Conservation (phyloP, 2,888 invertebrate species). For the Deilephila porcellus region DNA sequence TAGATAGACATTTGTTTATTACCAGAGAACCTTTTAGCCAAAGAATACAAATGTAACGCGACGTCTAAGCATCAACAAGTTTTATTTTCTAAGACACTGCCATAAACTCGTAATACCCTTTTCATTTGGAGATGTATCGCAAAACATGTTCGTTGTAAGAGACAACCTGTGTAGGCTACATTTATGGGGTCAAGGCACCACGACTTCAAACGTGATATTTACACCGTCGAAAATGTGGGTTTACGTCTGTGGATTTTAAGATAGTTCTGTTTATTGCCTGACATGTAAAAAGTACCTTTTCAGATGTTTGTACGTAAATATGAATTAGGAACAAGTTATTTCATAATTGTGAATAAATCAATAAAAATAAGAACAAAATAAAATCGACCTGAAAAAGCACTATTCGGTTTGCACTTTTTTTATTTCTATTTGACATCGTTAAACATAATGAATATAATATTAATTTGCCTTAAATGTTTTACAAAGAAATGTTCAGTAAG, state of each 20-base stretch:
- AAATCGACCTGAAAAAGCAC: too few species aligned
- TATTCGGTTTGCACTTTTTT: too few species aligned
- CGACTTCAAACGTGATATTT: conserved; percentile 2
- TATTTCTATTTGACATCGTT: too few species aligned
- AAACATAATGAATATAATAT: too few species aligned
- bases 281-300: too few species aligned
- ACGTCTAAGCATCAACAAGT: conserved; percentile 26
- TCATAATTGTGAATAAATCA: too few species aligned
- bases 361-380: too few species aligned
- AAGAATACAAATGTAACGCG: background rate
- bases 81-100: conserved; percentile 33
- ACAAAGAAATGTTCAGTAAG: too few species aligned
- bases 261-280: background rate
- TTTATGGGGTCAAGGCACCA: background rate
- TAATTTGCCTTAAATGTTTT: too few species aligned
- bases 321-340: too few species aligned
- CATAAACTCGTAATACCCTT: conserved; percentile 14
- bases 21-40: background rate
- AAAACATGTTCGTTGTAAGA: conserved; percentile 29
- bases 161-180: conserved; percentile 25
- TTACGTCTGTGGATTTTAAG: conserved; percentile 5
- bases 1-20: background rate
- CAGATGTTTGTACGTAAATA: too few species aligned
- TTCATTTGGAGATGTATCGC: conserved; percentile 1
- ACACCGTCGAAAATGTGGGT: background rate